Percentiles rank a stretch among this genome's conserved stretches.
These are phyloP conservation scores for Agapornis roseicollis DNA, from an alignment of 2,113 vertebrate genomes.

Conservation along the genomic window DNA sequence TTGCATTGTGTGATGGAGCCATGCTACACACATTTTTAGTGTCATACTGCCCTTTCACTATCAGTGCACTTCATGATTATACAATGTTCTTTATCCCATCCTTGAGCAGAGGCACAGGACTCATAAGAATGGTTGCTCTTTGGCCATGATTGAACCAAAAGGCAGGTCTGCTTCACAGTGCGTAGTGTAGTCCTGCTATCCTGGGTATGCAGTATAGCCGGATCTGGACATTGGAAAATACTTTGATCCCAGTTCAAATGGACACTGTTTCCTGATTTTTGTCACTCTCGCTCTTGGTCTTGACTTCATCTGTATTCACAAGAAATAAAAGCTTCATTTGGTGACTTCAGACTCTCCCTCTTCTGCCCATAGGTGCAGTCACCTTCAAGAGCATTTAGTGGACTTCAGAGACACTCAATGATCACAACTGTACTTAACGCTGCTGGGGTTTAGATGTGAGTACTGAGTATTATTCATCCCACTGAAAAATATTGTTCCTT, in stretches of 20 bases:
- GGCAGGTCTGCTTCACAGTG: neutral
- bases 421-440: neutral
- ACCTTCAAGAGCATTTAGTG: neutral
- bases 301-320: neutral
- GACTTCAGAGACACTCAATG: neutral
- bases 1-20: neutral
- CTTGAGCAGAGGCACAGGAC: neutral
- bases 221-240: neutral
- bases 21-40: neutral
- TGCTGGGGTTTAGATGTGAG: neutral
- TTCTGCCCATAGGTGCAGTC: neutral
- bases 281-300: accelerated
- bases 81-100: accelerated
- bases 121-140: neutral
- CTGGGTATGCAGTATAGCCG: neutral
- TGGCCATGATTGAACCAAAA: neutral
- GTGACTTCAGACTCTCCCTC: neutral
- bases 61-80: neutral
- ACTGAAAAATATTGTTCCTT: neutral
- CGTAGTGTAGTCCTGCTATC: neutral
- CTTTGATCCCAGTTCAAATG: neutral
- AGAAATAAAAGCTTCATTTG: neutral
- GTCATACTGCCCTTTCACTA: accelerated
- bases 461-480: neutral
- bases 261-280: neutral